Evolutionary conservation across 2,113 vertebrate species (phyloP).

Genomic region (Myanophis thanlyinensis): DNA sequence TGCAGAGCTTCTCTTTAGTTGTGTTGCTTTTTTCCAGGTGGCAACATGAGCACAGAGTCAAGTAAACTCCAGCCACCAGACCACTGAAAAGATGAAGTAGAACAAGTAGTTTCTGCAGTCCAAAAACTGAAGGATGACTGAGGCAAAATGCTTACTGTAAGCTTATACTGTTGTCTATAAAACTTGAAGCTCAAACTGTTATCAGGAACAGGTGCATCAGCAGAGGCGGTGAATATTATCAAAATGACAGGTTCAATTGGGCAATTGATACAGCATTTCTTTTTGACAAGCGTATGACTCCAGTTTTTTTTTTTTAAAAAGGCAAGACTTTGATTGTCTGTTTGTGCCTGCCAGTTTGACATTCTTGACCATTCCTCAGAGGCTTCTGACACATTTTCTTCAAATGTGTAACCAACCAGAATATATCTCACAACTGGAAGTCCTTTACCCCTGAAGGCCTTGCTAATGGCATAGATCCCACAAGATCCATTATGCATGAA

Average conservation of each 20-base stretch:
- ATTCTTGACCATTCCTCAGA: not conserved
- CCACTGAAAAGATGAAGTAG: slow-evolving; percentile 28
- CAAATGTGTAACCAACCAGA: not conserved
- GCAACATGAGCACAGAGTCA: slow-evolving; percentile 70
- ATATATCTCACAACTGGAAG: not conserved
- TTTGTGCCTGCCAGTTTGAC: not conserved
- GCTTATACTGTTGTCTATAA: not conserved
- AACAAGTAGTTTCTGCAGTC: not conserved
- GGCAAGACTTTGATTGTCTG: not conserved
- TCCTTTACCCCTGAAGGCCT: not conserved
- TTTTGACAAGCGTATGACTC: not conserved
- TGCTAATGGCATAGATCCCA: not conserved
- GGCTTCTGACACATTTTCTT: not conserved
- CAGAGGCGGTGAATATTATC: not conserved
- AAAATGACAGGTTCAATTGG: not conserved
- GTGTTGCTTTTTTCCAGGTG: slow-evolving; percentile 54
- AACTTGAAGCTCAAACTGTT: not conserved
- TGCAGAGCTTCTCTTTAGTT: slow-evolving; percentile 35
- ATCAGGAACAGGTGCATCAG: not conserved
- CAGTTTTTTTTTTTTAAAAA: not conserved
- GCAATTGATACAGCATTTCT: not conserved
- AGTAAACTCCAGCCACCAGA: slow-evolving; percentile 51
- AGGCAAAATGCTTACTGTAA: not conserved
- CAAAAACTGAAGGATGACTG: not conserved
- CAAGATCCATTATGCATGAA: not conserved